Evolutionary conservation across 2,888 invertebrate genomes (phyloP), one percentile per base, ranked within the genome.

Genomic region (Polia nebulosa): DNA sequence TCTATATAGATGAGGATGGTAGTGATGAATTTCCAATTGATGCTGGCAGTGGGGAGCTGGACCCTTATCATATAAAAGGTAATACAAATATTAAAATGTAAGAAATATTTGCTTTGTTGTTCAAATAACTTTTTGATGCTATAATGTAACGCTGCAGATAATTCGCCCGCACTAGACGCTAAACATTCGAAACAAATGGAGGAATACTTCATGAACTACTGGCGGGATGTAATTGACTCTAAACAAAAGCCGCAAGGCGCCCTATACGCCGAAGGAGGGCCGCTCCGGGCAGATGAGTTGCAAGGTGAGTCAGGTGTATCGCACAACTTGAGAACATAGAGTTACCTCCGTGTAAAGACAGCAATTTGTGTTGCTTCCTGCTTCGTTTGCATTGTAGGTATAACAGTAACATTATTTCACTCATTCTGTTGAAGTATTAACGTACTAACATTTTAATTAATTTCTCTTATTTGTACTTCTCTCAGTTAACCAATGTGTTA

Each of bases 1-100:
- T 96, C 79, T 96, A 97, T 82, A 93, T 93, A 57, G 96, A 96
- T 68, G 96, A 96, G 85, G 96, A 95, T 44, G 92, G 91, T n/a
- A 72, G 89, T n/a, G 95, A 94, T 47, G 95, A 94, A 58, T 88
- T 90, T 51, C 88, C 92, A 3, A 88, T 92, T 56, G 96, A 96
- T 60, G 80, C 90, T 58, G 96, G 95, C 13, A 96, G 94, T 80
- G 95, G 95, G 3, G 95, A 96, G 79, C 82, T 90, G 27, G 93
- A 93, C 79, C 87, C 91, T 9, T 92, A 89, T 74, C 89, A 90
- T 64, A 63, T 86, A 22, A 94, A 93, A 91, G 94, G 95, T 95
- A 90, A 79, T 56, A 41, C 7, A 49, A 44, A 51, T 65, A 20
- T 45, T 5, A 13, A 1, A 15, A 15, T 49, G n/a, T n/a, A 36